Conservation (phyloP, 2,888 invertebrate genomes). For the Athripsodes cinereus region DNA sequence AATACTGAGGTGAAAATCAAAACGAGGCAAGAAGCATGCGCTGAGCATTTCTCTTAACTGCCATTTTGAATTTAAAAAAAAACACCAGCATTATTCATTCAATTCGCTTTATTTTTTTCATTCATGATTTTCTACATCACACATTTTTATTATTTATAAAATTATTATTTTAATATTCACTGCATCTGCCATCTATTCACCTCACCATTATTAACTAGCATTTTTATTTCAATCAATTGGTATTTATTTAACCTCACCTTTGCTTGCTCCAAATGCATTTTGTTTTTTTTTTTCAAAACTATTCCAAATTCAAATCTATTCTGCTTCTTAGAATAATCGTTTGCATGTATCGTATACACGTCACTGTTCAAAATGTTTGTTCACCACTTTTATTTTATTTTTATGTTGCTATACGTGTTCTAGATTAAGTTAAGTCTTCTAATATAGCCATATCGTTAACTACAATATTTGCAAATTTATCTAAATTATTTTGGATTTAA, state of each 20-base stretch:
- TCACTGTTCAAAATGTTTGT: slow-evolving; percentile 24
- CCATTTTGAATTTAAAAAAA: not conserved
- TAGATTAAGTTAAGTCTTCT: too few species aligned
- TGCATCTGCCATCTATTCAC: slow-evolving; percentile 7
- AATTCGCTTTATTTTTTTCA: not conserved
- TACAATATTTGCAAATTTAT: too few species aligned
- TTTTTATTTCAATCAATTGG: not conserved
- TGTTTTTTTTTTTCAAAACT: slow-evolving; percentile 13
- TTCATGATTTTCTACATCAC: not conserved
- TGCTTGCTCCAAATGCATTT: slow-evolving; percentile 12
- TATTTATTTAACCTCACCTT: slow-evolving; percentile 12
- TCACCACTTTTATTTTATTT: slow-evolving; percentile 8
- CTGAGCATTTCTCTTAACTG: slow-evolving; percentile 26
- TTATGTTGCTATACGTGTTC: not conserved
- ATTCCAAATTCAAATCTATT: too few species aligned
- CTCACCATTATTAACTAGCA: slow-evolving; percentile 13
- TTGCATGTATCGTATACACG: slow-evolving; percentile 20
- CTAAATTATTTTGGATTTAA: too few species aligned
- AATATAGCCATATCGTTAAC: too few species aligned
- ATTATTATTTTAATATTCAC: not conserved
- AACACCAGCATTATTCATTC: too few species aligned
- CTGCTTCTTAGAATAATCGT: slow-evolving; percentile 25
- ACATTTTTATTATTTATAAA: not conserved
- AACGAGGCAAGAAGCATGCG: slow-evolving; percentile 66
- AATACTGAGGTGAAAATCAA: slow-evolving; percentile 33